Base-by-base conservation (phyloP, 1,140 invertebrate species). In the Pogonus chalceus region DNA sequence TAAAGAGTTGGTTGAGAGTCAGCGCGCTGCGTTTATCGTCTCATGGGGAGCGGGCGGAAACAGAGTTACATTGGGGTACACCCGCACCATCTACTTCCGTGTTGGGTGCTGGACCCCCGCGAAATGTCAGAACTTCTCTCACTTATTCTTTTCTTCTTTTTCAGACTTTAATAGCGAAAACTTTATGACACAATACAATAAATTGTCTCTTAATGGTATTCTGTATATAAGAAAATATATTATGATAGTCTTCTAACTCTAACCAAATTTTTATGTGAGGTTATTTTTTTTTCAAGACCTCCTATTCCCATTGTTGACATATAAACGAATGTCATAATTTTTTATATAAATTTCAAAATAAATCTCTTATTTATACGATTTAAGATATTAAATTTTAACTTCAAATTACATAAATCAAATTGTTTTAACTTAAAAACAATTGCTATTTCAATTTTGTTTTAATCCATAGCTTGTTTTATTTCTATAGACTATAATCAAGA, bases 71-170 rank as follows among this genome's bases (percentile, higher is more conserved):
- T 31, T 31, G 26, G 26, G 26, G 26, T 31, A 31, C 26, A 31
- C 26, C 37, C 9, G 3, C 7, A 7, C 37, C 9, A 10, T 43
- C 37, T 18, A 7, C 37, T 43, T 20, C 16, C 14, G 39, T 3
- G 3, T 35, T 3, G 23, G 46, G 21, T 20, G 35, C 39, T 46
- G 24, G 37, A 23, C 23, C 56, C 58, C 54, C 49, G 37, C 23
- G 37, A 61, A 59, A 62, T 60, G 59, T 64, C 62, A 61, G 60
- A 64, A 62, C 59, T 64, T 62, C 57, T 54, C 52, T 50, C 56
- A 58, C 50, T 58, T 57, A 54, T 54, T 62, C 54, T 35, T 46
- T 20, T 31, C 55, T 26, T 57, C 56, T 57, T 55, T 58, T 51
- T 26, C 53, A 52, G 43, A 56, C 56, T 60, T 62, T 62, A 59